Base-by-base conservation (phyloP, 2,797 vertebrate species). In the Bufotes viridis region DNA sequence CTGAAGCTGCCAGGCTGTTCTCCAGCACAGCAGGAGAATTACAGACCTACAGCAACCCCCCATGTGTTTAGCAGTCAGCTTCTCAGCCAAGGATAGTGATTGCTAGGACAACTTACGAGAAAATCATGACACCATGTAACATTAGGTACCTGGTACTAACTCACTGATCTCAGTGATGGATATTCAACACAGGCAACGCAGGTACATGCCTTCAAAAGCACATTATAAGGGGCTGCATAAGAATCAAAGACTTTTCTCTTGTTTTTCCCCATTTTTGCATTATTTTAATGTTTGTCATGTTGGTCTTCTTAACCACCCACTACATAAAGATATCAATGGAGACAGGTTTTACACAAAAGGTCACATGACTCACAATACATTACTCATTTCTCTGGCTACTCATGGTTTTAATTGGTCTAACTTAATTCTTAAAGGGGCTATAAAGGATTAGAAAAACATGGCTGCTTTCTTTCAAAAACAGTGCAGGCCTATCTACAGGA, bases 11-110 rank as follows among this genome's bases (percentile, higher is more conserved):
- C 26, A n/a, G 70, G 24, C 24, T 74, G 51, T 74, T 74, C 69
- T 49, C 10, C 69, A 58, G 55, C 20, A 61, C 55, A 24, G 69
- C 82, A 24, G 55, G 82, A 84, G 82, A 61, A 70, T 75, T 75
- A 75, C 26, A 84, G 60, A 60, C 57, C 10, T 84, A 76, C 70
- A 51, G 55, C 13, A 76, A 63, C 26, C 57, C 13, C 34, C 34
- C 15, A 34, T 13, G 55, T 20, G 26, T 84, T 84, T 60, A 84
- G 70, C 55, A 75, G 82, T 84, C 55, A 84, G 29, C 69, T 61
- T 60, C 29, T n/a, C 53, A 75, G 67, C 34, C 79, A 65, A 81
- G 60, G 65, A 24, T 65, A 81, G 80, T 24, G 60, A 65, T 49
- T 14, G 60, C 60, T 49, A 65, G 79, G 18, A 49, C 79, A 42